A percentile compares a stretch with the other conserved stretches of the same genome.
Conservation (phyloP, 2,888 invertebrate species). For the Xestia sexstrigata region DNA sequence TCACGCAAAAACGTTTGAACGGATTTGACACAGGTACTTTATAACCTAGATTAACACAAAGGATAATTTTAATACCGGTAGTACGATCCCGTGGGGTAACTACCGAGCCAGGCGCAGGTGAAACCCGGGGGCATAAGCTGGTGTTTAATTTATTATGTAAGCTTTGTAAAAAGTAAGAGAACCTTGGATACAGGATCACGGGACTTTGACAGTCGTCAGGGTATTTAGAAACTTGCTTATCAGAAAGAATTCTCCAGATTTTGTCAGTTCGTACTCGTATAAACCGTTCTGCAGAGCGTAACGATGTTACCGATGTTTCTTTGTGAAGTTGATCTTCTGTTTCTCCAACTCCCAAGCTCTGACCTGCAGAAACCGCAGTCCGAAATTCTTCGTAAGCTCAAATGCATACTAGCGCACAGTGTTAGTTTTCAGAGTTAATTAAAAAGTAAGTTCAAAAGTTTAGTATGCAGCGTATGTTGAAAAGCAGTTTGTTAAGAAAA, state of each 20-base stretch:
- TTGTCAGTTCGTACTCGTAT: background rate
- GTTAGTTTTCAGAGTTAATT: conserved; percentile 49
- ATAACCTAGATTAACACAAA: no score
- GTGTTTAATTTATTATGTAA: background rate
- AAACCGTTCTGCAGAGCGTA: background rate
- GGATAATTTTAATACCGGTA: no score
- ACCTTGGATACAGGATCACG: background rate
- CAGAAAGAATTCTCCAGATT: background rate
- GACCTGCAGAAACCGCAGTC: conserved; percentile 32
- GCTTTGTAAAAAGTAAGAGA: background rate
- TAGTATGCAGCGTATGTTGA: conserved; percentile 20
- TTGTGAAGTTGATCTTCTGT: conserved; percentile 24
- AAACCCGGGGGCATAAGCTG: no score
- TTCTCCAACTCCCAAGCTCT: background rate
- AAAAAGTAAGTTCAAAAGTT: conserved; percentile 41
- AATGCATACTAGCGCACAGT: conserved; percentile 25
- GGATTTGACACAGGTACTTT: no score
- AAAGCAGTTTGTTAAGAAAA: conserved; percentile 17
- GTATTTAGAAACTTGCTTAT: background rate
- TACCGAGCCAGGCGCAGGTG: no score
- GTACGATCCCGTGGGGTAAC: no score
- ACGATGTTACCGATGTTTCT: background rate
- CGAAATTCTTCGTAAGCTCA: conserved; percentile 46
- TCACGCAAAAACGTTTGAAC: no score
- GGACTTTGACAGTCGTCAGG: background rate